Conservation (phyloP, 1,140 invertebrate genomes). For the Cyphomyrmex costatus region DNA sequence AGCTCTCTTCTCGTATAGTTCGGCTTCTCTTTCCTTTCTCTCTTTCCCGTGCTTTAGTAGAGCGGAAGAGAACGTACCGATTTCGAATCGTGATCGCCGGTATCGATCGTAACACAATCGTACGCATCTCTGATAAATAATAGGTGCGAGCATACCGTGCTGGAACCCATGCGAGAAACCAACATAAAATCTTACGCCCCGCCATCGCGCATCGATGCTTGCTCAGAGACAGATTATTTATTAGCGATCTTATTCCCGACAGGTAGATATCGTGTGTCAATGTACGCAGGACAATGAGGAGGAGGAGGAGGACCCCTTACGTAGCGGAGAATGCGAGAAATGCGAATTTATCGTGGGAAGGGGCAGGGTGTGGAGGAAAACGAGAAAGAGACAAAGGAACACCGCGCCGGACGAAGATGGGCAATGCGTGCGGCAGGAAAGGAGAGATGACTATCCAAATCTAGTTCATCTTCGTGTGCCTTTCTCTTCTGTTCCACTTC, state of each 20-base stretch:
- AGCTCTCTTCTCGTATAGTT: neutral
- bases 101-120: constrained; percentile 22
- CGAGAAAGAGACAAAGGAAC: constrained; percentile 61
- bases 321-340: constrained; percentile 6
- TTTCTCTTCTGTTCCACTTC: constrained; percentile 87
- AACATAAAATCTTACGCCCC: neutral
- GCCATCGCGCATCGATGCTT: neutral
- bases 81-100: constrained; percentile 63
- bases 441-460: constrained; percentile 80
- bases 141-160: neutral
- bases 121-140: neutral
- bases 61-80: constrained; percentile 76
- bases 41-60: constrained; percentile 70
- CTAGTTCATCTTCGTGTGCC: constrained; percentile 86
- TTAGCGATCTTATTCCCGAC: neutral
- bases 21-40: constrained; percentile 51
- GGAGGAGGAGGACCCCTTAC: neutral
- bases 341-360: constrained; percentile 42
- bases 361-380: constrained; percentile 59
- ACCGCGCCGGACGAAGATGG: constrained; percentile 67
- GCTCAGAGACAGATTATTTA: neutral
- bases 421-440: constrained; percentile 46
- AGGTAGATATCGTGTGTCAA: constrained; percentile 18
- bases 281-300: neutral
- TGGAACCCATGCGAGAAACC: constrained; percentile 19